Evolutionary conservation across 2,113 vertebrate genomes (phyloP), one percentile per base, ranked within the genome.

Genomic region (Crotalus helleri): DNA sequence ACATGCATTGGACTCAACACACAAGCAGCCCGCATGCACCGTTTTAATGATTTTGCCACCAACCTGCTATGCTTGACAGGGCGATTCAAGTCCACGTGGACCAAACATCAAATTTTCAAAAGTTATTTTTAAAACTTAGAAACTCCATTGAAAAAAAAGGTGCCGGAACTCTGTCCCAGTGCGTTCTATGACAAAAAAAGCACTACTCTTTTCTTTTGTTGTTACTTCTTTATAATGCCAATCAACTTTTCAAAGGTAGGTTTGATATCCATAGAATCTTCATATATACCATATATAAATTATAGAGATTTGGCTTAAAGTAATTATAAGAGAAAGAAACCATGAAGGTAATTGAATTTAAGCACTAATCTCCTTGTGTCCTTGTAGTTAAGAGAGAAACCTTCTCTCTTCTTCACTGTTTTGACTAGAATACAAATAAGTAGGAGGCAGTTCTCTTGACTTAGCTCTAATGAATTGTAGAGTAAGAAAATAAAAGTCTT

Each of bases 341-440:
- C 44, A 54, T 21, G 23, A 17, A 0, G 0, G 91, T 85, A 0
- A 0, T 93, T 1, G 55, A 64, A 54, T 58, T 0, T 0, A 87
- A 91, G 87, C 58, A 87, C 3, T 3, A 0, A 33, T 17, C 90
- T 89, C 88, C 58, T 0, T 33, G 23, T 74, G n/a, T 55, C 24
- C 23, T 0, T 10, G 88, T 88, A 88, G 88, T 93, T 59, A 88
- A 85, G 91, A 92, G 64, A 46, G 26, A 86, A 51, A 85, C 94
- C 91, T 69, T 85, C 93, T 74, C 87, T 46, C 91, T 87, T 74
- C 88, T 26, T 54, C 55, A 92, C 95, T 92, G 92, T 96, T 96
- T 95, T 94, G 61, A 93, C 92, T 44, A 5, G 87, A 58, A 96
- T 96, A 94, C 88, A 94, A 95, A 95, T 55, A 88, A 90, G 23